A percentile compares a stretch with the other conserved stretches of the same genome.
Evolutionary conservation across 2,113 vertebrate genomes (phyloP).

Genomic region (Catharus bicknelli): DNA sequence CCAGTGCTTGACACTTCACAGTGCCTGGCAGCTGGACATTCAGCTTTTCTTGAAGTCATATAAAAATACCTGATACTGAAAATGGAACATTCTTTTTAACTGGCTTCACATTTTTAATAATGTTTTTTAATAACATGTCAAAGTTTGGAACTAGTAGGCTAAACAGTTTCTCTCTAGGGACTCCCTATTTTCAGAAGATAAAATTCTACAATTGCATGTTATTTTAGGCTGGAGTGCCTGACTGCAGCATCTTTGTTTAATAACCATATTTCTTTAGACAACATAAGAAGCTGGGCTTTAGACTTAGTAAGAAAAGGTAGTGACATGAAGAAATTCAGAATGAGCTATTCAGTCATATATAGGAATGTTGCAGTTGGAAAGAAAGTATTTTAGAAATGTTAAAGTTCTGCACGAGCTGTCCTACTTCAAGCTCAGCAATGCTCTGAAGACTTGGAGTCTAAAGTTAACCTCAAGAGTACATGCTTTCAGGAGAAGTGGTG

Average conservation of each 20-base stretch:
- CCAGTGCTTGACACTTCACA: background rate
- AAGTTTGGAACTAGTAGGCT: background rate
- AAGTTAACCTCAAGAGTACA: background rate
- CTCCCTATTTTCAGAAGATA: background rate
- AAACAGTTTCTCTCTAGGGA: background rate
- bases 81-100: background rate
- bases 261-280: background rate
- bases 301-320: background rate
- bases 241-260: conserved; percentile 25
- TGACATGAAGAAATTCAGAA: background rate
- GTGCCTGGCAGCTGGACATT: background rate
- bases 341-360: background rate
- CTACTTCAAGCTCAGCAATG: background rate
- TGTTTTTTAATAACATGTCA: background rate
- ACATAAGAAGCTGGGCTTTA: background rate
- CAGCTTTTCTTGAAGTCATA: background rate
- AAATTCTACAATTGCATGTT: background rate
- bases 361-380: background rate
- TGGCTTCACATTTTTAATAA: background rate
- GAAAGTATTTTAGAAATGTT: background rate
- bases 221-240: background rate
- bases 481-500: background rate
- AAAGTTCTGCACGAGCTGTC: background rate
- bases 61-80: background rate
- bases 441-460: background rate